Conservation (phyloP, 2,888 invertebrate genomes). For the Acleris sparsana region DNA sequence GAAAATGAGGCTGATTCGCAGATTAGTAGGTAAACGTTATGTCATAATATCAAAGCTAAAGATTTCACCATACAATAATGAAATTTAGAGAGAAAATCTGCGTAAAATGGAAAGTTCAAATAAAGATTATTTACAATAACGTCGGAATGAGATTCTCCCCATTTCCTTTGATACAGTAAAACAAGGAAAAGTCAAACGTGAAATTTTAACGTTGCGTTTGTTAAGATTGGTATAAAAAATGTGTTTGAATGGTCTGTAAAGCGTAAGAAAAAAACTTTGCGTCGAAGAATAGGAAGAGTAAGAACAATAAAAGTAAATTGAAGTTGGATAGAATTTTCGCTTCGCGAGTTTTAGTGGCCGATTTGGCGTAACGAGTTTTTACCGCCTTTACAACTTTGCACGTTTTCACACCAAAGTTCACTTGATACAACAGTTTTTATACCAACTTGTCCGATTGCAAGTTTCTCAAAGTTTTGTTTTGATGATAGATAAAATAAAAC, state of each 20-base stretch:
- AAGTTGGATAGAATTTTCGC: conserved; percentile 82
- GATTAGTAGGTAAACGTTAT: conserved; percentile 28
- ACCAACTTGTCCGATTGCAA: conserved; percentile 51
- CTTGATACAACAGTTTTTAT: conserved; percentile 55
- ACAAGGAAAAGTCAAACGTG: conserved; percentile 57
- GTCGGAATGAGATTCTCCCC: conserved; percentile 50
- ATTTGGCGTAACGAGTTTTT: conserved; percentile 82
- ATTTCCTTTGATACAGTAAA: conserved; percentile 61
- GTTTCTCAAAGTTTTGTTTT: conserved; percentile 1
- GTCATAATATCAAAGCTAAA: conserved; percentile 31
- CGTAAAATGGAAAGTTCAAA: conserved; percentile 34
- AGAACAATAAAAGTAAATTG: conserved; percentile 82
- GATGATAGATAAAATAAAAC: not conserved
- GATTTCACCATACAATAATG: conserved; percentile 32
- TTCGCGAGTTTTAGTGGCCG: conserved; percentile 81
- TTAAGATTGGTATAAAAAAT: conserved; percentile 69
- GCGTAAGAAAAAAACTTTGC: conserved; percentile 63
- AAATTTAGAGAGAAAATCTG: conserved; percentile 33
- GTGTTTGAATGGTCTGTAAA: conserved; percentile 67
- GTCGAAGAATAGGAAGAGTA: conserved; percentile 69
- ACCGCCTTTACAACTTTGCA: conserved; percentile 77
- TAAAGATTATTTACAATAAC: conserved; percentile 37
- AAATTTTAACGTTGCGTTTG: conserved; percentile 64
- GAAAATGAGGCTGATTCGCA: conserved; percentile 22
- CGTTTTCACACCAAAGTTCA: conserved; percentile 63